Percentiles rank a stretch among this genome's conserved stretches.
Evolutionary conservation across 1,140 invertebrate species (phyloP).

Genomic region (Aporrectodea caliginosa): DNA sequence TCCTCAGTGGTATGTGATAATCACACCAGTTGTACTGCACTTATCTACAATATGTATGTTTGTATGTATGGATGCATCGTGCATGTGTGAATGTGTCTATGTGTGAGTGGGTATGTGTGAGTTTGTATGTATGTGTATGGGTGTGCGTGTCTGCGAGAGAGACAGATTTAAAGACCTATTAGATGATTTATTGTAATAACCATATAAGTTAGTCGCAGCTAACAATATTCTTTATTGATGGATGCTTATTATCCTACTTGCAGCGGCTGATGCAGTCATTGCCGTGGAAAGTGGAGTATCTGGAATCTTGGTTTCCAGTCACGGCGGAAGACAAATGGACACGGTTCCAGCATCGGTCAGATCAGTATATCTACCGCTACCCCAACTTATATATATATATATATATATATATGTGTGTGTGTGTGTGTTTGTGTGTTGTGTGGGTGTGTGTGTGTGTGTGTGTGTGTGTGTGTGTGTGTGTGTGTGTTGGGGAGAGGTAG

Average conservation of each 20-base stretch:
- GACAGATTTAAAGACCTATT: background rate
- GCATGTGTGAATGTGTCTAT: background rate
- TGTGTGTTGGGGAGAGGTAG: background rate
- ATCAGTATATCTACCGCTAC: slow-evolving; percentile 8
- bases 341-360: slow-evolving; percentile 72
- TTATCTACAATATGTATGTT: background rate
- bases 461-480: background rate
- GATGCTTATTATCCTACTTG: slow-evolving; percentile 61
- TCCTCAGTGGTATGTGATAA: no score
- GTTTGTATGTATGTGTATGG: slow-evolving; percentile 7
- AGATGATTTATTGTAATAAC: background rate
- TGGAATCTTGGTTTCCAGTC: slow-evolving; percentile 84
- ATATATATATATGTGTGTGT: no score
- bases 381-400: no score
- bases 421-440: background rate
- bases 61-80: slow-evolving; percentile 3
- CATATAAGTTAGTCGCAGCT: background rate
- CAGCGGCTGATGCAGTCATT: slow-evolving; percentile 76
- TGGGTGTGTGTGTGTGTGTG: no score
- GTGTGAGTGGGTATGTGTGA: slow-evolving; percentile 9
- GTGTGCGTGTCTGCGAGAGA: background rate
- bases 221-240: background rate
- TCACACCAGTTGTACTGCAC: no score
- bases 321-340: slow-evolving; percentile 84
- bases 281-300: slow-evolving; percentile 69